Evolutionary conservation across 2,888 invertebrate species (phyloP).

Genomic region (Urechis unicinctus): DNA sequence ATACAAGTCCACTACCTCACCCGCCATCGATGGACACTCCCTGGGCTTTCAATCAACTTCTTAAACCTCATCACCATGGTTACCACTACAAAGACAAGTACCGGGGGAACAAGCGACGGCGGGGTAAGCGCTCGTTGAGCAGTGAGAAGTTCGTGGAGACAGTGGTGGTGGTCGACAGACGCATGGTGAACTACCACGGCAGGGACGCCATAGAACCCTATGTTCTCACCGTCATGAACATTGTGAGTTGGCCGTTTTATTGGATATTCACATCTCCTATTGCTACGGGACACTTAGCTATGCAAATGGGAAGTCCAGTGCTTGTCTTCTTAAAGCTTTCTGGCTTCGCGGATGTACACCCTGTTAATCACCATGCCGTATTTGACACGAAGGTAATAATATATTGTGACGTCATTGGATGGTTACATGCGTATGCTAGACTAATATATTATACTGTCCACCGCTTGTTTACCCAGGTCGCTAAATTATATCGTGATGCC

Average conservation of each 20-base stretch:
- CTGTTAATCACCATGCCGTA: no score
- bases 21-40: no score
- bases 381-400: no score
- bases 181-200: constrained; percentile 42
- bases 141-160: constrained; percentile 40
- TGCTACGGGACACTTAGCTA: no score
- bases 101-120: constrained; percentile 5
- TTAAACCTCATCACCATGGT: background rate
- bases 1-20: no score
- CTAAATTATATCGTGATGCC: constrained; percentile 54
- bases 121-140: constrained; percentile 26
- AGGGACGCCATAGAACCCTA: constrained; percentile 71
- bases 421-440: no score
- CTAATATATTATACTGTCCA: no score
- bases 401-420: no score
- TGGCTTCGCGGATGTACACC: no score
- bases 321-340: no score
- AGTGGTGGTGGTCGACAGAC: constrained; percentile 42
- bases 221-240: constrained; percentile 84
- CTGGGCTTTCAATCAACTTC: background rate
- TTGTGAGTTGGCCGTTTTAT: constrained; percentile 60
- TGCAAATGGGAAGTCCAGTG: no score
- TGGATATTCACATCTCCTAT: no score
- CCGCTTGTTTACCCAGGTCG: constrained; percentile 39
- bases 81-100: constrained; percentile 10